phyloP scores from a whole-genome alignment of 2,888 invertebrate species.

The Acleris literana region DNA sequence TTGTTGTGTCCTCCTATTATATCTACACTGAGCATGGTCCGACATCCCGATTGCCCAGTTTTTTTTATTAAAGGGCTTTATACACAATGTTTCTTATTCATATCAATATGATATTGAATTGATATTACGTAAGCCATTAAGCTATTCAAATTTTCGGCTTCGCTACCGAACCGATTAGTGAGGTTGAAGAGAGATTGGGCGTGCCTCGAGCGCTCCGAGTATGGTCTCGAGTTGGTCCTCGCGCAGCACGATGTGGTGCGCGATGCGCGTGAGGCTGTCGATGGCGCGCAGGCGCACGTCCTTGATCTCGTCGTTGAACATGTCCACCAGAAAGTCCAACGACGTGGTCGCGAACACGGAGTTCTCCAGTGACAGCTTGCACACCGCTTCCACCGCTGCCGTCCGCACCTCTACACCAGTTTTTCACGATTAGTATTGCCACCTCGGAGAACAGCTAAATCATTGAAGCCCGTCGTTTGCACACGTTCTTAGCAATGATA shows the following conservation, averaged over 20 bases:
- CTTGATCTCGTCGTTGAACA: slow-evolving; percentile 99
- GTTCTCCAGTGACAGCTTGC: slow-evolving; percentile 92
- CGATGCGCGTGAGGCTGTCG: slow-evolving; percentile 94
- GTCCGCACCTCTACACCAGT: slow-evolving; percentile 92
- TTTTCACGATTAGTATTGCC: background rate
- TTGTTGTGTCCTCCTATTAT: no score
- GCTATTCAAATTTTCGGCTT: no score
- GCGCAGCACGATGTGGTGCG: slow-evolving; percentile 93
- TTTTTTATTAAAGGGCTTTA: no score
- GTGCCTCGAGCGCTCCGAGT: slow-evolving; percentile 94
- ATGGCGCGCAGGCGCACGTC: slow-evolving; percentile 97
- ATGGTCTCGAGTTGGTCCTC: slow-evolving; percentile 99
- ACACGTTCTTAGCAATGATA: no score
- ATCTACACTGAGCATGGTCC: no score
- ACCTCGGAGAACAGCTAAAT: no score
- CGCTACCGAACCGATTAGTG: no score
- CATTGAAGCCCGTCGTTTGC: no score
- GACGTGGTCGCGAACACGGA: slow-evolving; percentile 93
- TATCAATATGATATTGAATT: no score
- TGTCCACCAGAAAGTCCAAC: slow-evolving; percentile 98
- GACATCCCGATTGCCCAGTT: no score
- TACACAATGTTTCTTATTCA: no score
- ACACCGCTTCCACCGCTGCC: slow-evolving; percentile 96
- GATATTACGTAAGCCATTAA: no score
- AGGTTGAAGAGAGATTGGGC: slow-evolving; percentile 1